Conservation (phyloP, 2,888 invertebrate species). For the Magallana nippona region DNA sequence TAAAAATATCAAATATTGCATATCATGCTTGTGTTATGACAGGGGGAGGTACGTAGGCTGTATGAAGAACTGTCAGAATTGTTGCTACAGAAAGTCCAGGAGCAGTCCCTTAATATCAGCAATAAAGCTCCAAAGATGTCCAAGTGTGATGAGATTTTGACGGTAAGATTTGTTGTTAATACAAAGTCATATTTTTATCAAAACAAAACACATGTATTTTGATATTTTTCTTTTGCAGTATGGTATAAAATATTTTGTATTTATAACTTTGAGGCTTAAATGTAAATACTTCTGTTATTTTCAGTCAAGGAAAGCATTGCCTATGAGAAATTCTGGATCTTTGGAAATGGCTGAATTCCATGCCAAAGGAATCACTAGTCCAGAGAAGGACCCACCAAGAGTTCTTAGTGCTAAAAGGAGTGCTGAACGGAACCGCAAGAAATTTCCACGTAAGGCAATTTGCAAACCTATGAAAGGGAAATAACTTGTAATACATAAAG, state of each 20-base stretch:
- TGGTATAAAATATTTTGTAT: too few species aligned
- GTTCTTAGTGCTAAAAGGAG: constrained; percentile 61
- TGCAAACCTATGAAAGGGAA: not conserved
- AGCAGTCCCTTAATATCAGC: constrained; percentile 66
- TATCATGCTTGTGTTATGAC: constrained; percentile 29
- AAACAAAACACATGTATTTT: too few species aligned
- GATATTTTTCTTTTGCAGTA: too few species aligned
- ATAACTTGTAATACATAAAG: not conserved
- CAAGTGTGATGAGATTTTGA: constrained; percentile 62
- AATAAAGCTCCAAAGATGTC: constrained; percentile 63
- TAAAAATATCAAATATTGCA: not conserved
- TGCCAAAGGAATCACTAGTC: constrained; percentile 67
- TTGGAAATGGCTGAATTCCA: constrained; percentile 70
- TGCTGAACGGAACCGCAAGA: constrained; percentile 57
- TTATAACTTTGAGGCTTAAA: not conserved
- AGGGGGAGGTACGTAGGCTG: constrained; percentile 63
- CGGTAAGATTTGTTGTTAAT: constrained; percentile 51
- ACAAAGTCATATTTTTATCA: too few species aligned
- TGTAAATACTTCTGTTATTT: not conserved
- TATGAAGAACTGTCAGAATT: constrained; percentile 69
- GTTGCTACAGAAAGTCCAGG: constrained; percentile 69
- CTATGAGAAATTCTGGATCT: constrained; percentile 67
- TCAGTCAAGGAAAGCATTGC: constrained; percentile 61
- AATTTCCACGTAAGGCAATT: constrained; percentile 66
- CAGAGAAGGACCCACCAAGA: constrained; percentile 66